Base-by-base conservation (phyloP, 2,113 vertebrate genomes). In the Numenius arquata region DNA sequence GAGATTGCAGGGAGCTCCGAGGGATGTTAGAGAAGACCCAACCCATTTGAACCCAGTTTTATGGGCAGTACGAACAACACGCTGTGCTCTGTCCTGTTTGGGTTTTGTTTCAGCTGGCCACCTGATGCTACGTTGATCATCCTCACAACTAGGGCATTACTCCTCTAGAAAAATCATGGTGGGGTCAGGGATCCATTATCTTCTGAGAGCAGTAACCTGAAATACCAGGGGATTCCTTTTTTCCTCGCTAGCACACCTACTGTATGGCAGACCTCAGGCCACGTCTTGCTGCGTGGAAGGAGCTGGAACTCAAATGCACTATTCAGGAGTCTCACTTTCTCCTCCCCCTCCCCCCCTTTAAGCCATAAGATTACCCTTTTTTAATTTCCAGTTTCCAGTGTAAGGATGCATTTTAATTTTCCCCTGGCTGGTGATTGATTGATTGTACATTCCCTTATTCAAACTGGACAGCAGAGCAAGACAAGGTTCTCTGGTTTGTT, bases 251-350 rank as follows among this genome's bases (percentile, higher is more conserved):
- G 58, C 82, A 43, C 53, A 2, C 43, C 73, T 88, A 26, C 92
- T 85, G 85, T 65, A 40, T 20, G 55, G 15, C 86, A 84, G 70
- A n/a, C 13, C 88, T 89, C 41, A 15, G 94, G 48, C 88, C 34
- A 10, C 23, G 27, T 53, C 73, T 85, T 3, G 9, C 23, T 83
- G 84, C 8, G 29, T 53, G 87, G 76, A 56, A 75, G 88, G 85
- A 92, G 85, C 90, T 95, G 90, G 23, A 40, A 43, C 78, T 68
- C 81, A 61, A 15, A 50, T 86, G 94, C 91, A 85, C 78, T 87
- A 9, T 63, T 85, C 58, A 43, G 72, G 84, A 58, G 73, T 76
- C 91, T 77, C 67, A 11, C 2, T 50, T 48, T 65, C 8, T 5
- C n/a, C n/a, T 43, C 41, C 16, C 63, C 27, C n/a, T 34, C 76